These are phyloP conservation scores for Strigamia crassipes DNA, from an alignment of 2,888 invertebrate genomes.

Conservation along the genomic window DNA sequence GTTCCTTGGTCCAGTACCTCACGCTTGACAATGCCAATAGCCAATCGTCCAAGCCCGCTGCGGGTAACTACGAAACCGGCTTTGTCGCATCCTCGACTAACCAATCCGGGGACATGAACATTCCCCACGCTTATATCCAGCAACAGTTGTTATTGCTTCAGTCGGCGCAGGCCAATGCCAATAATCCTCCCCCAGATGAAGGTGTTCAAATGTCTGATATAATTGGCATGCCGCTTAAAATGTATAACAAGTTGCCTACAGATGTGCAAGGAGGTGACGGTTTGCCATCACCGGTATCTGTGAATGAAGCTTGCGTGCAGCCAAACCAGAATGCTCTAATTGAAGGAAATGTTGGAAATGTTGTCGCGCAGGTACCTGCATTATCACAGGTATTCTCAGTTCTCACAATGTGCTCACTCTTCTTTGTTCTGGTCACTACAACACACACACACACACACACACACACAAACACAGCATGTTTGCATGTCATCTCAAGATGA, in stretches of 20 bases:
- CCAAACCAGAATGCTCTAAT: slow-evolving; percentile 5
- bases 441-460: too few species aligned
- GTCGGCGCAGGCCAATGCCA: not conserved
- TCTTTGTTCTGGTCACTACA: not conserved
- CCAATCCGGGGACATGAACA: slow-evolving; percentile 14
- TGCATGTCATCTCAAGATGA: not conserved
- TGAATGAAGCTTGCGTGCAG: slow-evolving; percentile 13
- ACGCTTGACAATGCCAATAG: slow-evolving; percentile 6
- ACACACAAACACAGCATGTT: not conserved
- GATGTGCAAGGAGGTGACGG: slow-evolving; percentile 31
- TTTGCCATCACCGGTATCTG: slow-evolving; percentile 20
- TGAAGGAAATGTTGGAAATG: slow-evolving; percentile 35
- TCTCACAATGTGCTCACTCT: not conserved
- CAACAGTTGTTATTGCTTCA: not conserved
- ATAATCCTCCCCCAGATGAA: slow-evolving; percentile 23
- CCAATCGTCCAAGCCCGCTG: not conserved
- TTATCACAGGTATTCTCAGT: slow-evolving; percentile 33
- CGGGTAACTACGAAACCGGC: not conserved
- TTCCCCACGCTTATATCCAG: slow-evolving; percentile 9
- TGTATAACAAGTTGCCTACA: slow-evolving; percentile 32
- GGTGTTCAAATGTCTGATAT: slow-evolving; percentile 10
- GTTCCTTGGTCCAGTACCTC: not conserved
- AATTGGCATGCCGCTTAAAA: slow-evolving; percentile 1
- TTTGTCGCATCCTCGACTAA: not conserved
- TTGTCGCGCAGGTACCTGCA: slow-evolving; percentile 32